Conservation (phyloP, 2,888 invertebrate genomes). For the Cheiracanthium punctorium region DNA sequence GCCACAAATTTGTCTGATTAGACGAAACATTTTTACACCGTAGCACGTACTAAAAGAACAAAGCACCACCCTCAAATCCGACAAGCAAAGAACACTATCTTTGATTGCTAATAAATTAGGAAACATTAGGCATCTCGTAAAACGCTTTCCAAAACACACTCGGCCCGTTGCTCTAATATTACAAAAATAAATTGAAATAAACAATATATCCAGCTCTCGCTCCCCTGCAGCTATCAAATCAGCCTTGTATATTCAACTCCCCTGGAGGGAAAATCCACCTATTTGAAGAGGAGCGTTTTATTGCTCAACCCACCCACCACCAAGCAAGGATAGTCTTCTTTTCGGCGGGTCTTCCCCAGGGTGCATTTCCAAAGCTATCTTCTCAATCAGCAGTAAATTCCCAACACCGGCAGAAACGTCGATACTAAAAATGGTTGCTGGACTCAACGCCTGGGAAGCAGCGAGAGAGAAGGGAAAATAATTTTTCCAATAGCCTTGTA, state of each 20-base stretch:
- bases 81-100: no score
- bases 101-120: no score
- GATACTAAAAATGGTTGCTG: not conserved
- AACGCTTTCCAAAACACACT: no score
- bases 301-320: constrained; percentile 38
- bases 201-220: no score
- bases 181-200: no score
- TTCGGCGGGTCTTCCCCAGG: constrained; percentile 2
- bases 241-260: not conserved
- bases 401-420: not conserved
- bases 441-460: not conserved
- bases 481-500: not conserved
- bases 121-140: no score
- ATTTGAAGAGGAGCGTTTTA: not conserved
- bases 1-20: no score
- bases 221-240: not conserved
- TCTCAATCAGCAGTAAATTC: constrained; percentile 5
- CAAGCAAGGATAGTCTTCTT: constrained; percentile 30
- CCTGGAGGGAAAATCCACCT: not conserved
- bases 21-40: no score
- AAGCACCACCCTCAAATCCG: no score
- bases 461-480: not conserved
- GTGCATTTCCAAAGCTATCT: not conserved
- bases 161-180: no score
- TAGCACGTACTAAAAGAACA: no score